A percentile compares a stretch with the other conserved stretches of the same genome.
These are phyloP conservation scores for Stichopus chloronotus DNA, from an alignment of 35 echinoderm and acorn worm genomes.

Conservation along the genomic window DNA sequence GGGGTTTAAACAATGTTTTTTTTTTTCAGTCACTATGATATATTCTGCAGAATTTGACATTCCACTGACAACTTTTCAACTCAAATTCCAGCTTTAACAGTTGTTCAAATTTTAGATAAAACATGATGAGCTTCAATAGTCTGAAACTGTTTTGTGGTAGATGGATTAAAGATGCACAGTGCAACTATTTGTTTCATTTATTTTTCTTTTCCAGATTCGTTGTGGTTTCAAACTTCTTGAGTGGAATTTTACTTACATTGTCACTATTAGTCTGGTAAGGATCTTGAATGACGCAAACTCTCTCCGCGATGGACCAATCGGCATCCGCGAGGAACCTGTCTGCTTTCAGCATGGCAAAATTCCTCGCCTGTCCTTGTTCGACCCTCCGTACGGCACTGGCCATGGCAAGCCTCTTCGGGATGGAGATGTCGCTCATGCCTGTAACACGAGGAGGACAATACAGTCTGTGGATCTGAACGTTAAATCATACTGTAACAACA, in stretches of 20 bases:
- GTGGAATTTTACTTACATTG: background rate
- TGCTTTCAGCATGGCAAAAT: constrained; percentile 90
- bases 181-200: no score
- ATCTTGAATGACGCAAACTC: constrained; percentile 77
- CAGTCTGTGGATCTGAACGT: background rate
- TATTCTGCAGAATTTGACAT: no score
- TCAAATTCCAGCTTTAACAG: no score
- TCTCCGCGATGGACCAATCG: constrained; percentile 84
- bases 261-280: constrained; percentile 65
- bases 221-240: no score
- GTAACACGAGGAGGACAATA: background rate
- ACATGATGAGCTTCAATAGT: no score
- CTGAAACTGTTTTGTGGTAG: no score
- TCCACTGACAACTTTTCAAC: no score
- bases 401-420: constrained; percentile 92
- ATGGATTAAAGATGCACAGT: no score
- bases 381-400: constrained; percentile 81
- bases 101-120: no score
- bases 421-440: constrained; percentile 99
- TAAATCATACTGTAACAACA: background rate
- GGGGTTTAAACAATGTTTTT: no score
- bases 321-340: constrained; percentile 95
- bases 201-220: no score
- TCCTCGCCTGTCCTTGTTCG: constrained; percentile 72
- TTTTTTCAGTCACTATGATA: no score